A percentile compares a stretch with the other conserved stretches of the same genome.
These are phyloP conservation scores for Siderastrea radians DNA, from an alignment of 92 coral and sea anemone species.

Conservation along the genomic window DNA sequence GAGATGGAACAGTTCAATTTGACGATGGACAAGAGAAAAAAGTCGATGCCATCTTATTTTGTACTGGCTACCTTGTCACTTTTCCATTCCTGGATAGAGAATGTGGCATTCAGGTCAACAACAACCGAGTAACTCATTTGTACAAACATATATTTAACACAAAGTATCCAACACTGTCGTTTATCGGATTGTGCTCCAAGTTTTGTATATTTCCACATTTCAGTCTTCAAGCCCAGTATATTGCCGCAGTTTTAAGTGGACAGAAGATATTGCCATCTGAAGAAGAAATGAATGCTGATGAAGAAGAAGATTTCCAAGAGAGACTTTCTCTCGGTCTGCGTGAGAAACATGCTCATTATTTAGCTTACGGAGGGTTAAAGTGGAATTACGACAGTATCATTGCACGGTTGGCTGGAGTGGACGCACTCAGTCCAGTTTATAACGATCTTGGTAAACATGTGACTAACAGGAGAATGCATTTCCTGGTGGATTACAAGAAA, in stretches of 20 bases:
- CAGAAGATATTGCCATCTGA: too few species aligned
- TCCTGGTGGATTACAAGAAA: too few species aligned
- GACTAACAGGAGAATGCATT: background rate
- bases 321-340: too few species aligned
- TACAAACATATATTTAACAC: too few species aligned
- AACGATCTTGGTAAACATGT: constrained; percentile 53
- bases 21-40: constrained; percentile 54
- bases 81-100: constrained; percentile 80
- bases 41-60: constrained; percentile 78
- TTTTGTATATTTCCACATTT: constrained; percentile 73
- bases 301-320: too few species aligned
- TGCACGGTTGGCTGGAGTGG: constrained; percentile 19
- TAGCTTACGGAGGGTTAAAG: constrained; percentile 50
- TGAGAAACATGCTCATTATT: background rate
- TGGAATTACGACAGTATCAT: constrained; percentile 70
- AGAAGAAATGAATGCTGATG: too few species aligned
- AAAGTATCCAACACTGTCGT: too few species aligned
- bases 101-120: constrained; percentile 66
- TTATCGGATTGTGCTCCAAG: constrained; percentile 71
- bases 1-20: constrained; percentile 71
- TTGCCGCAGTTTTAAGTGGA: too few species aligned
- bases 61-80: constrained; percentile 84
- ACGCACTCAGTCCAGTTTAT: constrained; percentile 33
- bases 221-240: too few species aligned
- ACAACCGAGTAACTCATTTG: constrained; percentile 61